Conservation (phyloP, 2,797 vertebrate genomes). For the Rhinichthys osculus region DNA sequence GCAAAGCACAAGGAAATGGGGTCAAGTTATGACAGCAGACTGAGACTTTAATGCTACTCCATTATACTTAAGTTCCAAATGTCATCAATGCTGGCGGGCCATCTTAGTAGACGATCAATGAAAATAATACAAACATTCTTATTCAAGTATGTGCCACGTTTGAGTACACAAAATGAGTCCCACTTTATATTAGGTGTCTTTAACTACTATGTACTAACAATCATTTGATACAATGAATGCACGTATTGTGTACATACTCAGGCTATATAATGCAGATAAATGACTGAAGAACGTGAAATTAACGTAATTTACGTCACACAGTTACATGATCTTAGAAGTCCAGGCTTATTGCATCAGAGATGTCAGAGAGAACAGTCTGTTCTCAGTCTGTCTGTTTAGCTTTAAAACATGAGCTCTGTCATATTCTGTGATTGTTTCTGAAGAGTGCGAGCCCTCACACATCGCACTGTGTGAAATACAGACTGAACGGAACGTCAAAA, state of each 20-base stretch:
- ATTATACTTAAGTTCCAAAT: conserved; percentile 11
- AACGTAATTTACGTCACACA: too few species aligned
- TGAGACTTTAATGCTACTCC: conserved; percentile 9
- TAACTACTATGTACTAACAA: neutral
- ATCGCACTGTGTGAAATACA: too few species aligned
- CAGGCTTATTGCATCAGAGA: too few species aligned
- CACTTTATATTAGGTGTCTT: neutral
- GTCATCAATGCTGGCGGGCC: neutral
- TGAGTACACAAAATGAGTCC: neutral
- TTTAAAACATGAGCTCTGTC: too few species aligned
- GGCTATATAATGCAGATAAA: too few species aligned
- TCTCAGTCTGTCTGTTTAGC: too few species aligned
- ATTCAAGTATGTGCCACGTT: neutral
- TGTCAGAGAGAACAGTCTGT: too few species aligned
- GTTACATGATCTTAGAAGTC: too few species aligned
- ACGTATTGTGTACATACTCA: neutral
- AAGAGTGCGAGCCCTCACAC: too few species aligned
- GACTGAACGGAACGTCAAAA: too few species aligned
- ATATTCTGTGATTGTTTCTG: too few species aligned
- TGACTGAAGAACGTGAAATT: too few species aligned
- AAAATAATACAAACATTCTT: conserved; percentile 12
- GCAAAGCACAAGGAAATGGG: neutral
- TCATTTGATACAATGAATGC: neutral
- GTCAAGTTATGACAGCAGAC: conserved; percentile 10
- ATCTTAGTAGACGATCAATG: conserved; percentile 2